Evolutionary conservation across 2,888 invertebrate species (phyloP).

Genomic region (Linhomoeus sp.): DNA sequence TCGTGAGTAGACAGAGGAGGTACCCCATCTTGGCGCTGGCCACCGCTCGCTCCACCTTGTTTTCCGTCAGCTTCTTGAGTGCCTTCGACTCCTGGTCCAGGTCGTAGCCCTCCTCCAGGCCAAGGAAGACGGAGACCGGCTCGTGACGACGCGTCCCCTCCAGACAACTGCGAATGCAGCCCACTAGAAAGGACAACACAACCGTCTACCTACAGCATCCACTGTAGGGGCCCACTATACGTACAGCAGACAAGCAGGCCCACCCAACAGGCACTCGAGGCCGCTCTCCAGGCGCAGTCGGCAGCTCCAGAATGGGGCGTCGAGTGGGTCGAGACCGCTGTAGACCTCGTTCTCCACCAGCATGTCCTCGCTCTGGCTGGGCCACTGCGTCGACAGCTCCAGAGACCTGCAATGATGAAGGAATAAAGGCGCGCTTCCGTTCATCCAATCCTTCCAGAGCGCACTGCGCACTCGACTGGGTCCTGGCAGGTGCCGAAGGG

Average conservation of each 20-base stretch:
- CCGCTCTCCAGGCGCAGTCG: conserved; percentile 33
- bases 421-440: not conserved
- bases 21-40: too few relatives aligned
- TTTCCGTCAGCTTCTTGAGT: too few relatives aligned
- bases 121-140: too few relatives aligned
- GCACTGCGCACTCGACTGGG: conserved; percentile 42
- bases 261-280: conserved; percentile 3
- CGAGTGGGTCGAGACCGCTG: conserved; percentile 62
- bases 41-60: too few relatives aligned
- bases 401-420: conserved; percentile 39
- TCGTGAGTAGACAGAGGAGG: too few relatives aligned
- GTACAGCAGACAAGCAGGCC: not conserved
- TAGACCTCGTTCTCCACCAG: conserved; percentile 68
- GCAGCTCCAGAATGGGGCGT: conserved; percentile 50
- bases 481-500: conserved; percentile 66
- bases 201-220: too few relatives aligned
- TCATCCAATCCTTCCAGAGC: not conserved
- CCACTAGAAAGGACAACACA: too few relatives aligned
- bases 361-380: conserved; percentile 57
- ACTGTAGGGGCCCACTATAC: too few relatives aligned
- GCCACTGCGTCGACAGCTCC: conserved; percentile 62
- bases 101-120: too few relatives aligned
- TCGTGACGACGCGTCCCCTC: too few relatives aligned
- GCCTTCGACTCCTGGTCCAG: too few relatives aligned
- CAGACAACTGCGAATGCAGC: too few relatives aligned